A percentile compares a stretch with the other conserved stretches of the same genome.
These are phyloP conservation scores for Coptodon rendalli DNA, from an alignment of 2,113 vertebrate genomes.

Conservation along the genomic window DNA sequence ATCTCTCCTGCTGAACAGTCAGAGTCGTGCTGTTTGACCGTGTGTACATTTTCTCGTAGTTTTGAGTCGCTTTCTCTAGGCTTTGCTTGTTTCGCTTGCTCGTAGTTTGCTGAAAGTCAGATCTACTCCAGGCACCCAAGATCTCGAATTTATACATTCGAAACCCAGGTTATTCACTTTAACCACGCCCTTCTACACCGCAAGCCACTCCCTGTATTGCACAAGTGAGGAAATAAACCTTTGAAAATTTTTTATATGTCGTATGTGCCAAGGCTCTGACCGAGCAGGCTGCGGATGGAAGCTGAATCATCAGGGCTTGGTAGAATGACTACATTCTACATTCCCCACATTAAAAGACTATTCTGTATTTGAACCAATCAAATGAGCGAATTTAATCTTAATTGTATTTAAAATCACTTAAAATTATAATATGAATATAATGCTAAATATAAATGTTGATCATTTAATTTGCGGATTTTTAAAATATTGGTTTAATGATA, in stretches of 20 bases:
- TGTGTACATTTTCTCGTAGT: constrained; percentile 28
- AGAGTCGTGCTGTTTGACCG: constrained; percentile 49
- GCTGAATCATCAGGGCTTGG: background rate
- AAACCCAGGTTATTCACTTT: background rate
- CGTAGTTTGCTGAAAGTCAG: background rate
- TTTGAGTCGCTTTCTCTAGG: background rate
- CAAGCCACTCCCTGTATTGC: background rate
- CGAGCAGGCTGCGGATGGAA: background rate
- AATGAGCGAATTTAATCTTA: background rate
- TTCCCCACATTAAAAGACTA: background rate
- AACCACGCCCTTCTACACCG: background rate
- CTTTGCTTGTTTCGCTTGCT: background rate
- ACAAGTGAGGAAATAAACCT: background rate
- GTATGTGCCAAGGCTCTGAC: background rate
- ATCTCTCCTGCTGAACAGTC: constrained; percentile 22
- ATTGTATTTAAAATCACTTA: background rate
- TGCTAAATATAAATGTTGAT: background rate
- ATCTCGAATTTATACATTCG: background rate
- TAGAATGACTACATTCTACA: background rate
- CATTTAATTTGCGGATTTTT: background rate
- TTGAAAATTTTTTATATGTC: fast-evolving
- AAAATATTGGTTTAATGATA: no score
- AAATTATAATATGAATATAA: background rate
- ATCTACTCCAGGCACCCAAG: fast-evolving
- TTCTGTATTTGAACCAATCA: background rate